These are phyloP conservation scores for Sylvilagus bachmani DNA, from an alignment of 2,113 vertebrate genomes.

Conservation along the genomic window DNA sequence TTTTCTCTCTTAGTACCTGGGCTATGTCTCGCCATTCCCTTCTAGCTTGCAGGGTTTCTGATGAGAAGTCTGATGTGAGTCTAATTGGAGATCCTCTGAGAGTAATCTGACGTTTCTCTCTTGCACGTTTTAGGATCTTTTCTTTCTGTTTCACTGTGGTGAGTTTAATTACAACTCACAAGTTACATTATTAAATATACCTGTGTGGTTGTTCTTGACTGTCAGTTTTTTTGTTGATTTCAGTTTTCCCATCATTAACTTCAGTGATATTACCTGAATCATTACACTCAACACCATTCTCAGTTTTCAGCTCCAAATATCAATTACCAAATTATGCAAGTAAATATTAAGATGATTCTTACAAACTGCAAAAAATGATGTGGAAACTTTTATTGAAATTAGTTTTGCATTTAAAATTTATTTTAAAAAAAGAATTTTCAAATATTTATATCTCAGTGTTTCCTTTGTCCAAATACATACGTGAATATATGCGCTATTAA, in stretches of 20 bases:
- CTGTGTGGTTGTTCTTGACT: neutral
- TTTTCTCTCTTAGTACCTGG: too few species aligned
- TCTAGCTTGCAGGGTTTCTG: too few species aligned
- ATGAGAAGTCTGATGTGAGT: too few species aligned
- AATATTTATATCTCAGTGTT: neutral
- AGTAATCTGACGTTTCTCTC: too few species aligned
- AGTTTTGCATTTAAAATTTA: constrained; percentile 24
- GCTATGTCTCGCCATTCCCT: too few species aligned
- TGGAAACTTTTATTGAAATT: neutral
- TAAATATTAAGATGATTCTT: neutral
- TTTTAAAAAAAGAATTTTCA: neutral
- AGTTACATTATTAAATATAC: too few species aligned
- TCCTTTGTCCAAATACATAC: neutral
- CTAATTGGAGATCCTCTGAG: too few species aligned
- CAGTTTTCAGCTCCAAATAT: neutral
- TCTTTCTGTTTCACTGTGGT: too few species aligned
- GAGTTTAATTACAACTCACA: too few species aligned
- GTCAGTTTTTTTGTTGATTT: neutral
- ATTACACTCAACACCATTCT: neutral
- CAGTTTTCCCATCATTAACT: neutral
- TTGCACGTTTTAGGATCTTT: too few species aligned
- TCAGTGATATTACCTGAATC: neutral
- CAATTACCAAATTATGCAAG: neutral
- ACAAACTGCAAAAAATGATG: neutral
- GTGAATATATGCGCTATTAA: neutral